phyloP scores from a whole-genome alignment of 2,797 vertebrate genomes.

The Masticophis lateralis region DNA sequence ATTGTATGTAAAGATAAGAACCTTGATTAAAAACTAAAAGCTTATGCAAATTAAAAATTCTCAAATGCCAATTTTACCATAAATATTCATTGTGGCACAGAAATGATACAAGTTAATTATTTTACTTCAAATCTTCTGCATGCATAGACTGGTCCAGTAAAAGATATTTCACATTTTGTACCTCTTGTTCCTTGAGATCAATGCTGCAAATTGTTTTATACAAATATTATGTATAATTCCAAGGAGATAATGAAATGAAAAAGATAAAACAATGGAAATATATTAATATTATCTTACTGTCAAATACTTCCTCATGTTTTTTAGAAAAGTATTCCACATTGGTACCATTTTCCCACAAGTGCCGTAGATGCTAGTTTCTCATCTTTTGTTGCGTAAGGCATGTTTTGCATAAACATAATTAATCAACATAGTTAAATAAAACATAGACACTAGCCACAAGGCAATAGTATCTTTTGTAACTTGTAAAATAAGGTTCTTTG shows the following conservation, averaged over 20 bases:
- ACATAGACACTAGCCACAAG: not conserved
- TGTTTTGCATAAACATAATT: not conserved
- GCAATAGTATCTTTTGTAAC: not conserved
- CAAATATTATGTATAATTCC: not conserved
- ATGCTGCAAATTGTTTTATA: not conserved
- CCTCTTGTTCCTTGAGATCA: not conserved
- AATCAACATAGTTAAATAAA: not conserved
- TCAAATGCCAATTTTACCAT: conserved; percentile 1
- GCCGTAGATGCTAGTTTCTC: not conserved
- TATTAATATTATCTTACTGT: conserved; percentile 15
- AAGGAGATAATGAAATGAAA: not conserved
- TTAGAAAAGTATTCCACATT: not conserved
- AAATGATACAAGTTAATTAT: not conserved
- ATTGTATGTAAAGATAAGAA: not conserved
- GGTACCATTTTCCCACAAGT: not conserved
- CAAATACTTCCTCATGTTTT: not conserved
- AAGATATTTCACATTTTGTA: not conserved
- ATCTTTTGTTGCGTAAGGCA: not conserved
- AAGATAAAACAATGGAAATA: not conserved
- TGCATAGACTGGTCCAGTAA: not conserved
- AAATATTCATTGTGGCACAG: not conserved
- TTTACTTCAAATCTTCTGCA: not conserved
- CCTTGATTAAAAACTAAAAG: not conserved
- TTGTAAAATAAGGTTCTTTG: not conserved
- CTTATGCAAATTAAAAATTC: not conserved